phyloP scores from a whole-genome alignment of 2,888 invertebrate species.

The Pheosia gnoma region DNA sequence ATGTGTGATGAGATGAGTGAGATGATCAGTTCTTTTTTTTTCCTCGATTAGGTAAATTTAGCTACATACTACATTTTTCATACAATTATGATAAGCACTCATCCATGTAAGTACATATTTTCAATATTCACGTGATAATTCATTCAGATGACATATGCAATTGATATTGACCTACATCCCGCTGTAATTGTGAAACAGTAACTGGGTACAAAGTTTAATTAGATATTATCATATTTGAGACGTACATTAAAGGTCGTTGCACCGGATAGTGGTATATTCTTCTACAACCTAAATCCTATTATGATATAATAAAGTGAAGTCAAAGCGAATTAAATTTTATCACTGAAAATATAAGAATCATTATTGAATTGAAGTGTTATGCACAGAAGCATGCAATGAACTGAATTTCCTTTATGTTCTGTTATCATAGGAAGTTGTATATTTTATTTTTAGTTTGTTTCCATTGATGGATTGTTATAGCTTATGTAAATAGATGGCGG shows the following conservation, averaged over 20 bases:
- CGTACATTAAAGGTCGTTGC: conserved; percentile 30
- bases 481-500: conserved; percentile 4
- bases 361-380: conserved; percentile 11
- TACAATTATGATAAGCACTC: no score
- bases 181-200: not conserved
- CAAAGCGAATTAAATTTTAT: conserved; percentile 16
- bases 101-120: not conserved
- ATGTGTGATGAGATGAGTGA: no score
- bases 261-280: conserved; percentile 35
- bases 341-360: conserved; percentile 5
- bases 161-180: not conserved
- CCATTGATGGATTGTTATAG: conserved; percentile 12
- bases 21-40: no score
- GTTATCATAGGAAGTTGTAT: conserved; percentile 48
- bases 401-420: conserved; percentile 49
- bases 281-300: conserved; percentile 25
- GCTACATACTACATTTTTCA: no score
- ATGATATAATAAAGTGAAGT: not conserved
- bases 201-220: not conserved
- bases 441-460: conserved; percentile 37
- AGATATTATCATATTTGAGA: conserved; percentile 7
- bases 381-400: conserved; percentile 49
- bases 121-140: not conserved
- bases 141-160: not conserved
- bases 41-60: no score